phyloP scores from a whole-genome alignment of 2,113 vertebrate species.

The Oenanthe oenanthe region DNA sequence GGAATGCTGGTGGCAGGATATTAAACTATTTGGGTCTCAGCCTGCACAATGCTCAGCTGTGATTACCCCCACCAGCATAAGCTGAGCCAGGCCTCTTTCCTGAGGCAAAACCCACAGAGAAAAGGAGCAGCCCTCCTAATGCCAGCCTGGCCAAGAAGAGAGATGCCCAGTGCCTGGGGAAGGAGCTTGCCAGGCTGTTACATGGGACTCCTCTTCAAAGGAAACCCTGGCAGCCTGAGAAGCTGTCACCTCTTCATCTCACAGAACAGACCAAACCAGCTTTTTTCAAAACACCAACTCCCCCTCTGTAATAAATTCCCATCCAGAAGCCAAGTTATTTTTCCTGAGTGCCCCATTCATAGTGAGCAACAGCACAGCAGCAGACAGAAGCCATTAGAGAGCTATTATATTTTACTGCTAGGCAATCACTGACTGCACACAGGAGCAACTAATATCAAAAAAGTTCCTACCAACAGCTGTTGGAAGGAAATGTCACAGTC shows the following conservation, averaged over 20 bases:
- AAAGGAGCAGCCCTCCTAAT: background rate
- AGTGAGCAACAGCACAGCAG: background rate
- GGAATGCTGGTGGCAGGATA: background rate
- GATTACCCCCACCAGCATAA: accelerated
- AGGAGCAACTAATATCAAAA: background rate
- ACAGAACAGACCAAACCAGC: background rate
- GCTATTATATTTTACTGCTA: background rate
- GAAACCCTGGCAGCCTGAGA: background rate
- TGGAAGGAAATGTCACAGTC: background rate
- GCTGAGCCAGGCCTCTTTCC: background rate
- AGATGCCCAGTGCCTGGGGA: background rate
- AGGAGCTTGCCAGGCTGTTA: background rate
- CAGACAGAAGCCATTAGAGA: conserved; percentile 4
- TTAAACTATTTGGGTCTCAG: background rate
- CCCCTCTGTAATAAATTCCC: background rate
- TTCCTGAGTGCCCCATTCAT: background rate
- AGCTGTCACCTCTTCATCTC: background rate
- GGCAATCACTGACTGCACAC: background rate
- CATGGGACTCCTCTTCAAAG: background rate
- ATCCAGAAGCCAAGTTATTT: background rate
- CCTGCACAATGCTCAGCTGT: background rate
- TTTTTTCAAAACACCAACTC: background rate
- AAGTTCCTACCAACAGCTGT: background rate
- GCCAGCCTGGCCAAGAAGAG: background rate
- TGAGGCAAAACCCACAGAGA: background rate